Evolutionary conservation across 2,888 invertebrate genomes (phyloP), one percentile per base, ranked within the genome.

Genomic region (Polia nebulosa): DNA sequence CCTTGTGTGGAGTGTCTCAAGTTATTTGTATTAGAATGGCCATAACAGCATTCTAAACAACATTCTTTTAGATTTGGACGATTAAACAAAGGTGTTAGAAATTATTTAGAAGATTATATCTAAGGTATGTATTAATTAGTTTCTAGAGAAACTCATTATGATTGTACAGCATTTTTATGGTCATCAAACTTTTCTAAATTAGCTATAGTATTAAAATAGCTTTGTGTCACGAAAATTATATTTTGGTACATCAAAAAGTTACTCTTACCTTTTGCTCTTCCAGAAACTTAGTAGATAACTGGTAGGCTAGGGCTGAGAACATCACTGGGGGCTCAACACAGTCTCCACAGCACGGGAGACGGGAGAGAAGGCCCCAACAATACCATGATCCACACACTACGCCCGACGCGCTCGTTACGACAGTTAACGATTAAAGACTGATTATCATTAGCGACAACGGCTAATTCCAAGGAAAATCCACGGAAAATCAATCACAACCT

Each of bases 231-330:
- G 3, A 29, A 27, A 22, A 36, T 13, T 8, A 17, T 25, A 27
- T 49, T 5, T 1, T 22, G 0, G 2, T 13, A 22, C 8, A 39
- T 32, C 6, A 34, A n/a, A 39, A 47, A 34, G 11, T 41, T 27
- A 61, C 32, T 70, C 84, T 85, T 70, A 94, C 94, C 92, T 95
- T 94, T 72, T 93, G 89, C 84, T 95, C 93, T 78, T 94, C 94
- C 55, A 93, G 81, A 85, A 95, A 95, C 79, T 91, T 93, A 45
- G 92, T 92, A 66, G 95, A 95, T 72, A 95, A 88, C 84, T 94
- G 91, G 81, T 95, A 95, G 20, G 95, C 94, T 77, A 95, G 82
- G 17, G 91, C 91, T 44, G 94, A 93, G 88, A 95, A 93, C 95
- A 95, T 95, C 82, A 90, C 92, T 90, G 67, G 75, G 72, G 81